phyloP scores from a whole-genome alignment of 2,888 invertebrate genomes.

The Chrysina gloriosa region DNA sequence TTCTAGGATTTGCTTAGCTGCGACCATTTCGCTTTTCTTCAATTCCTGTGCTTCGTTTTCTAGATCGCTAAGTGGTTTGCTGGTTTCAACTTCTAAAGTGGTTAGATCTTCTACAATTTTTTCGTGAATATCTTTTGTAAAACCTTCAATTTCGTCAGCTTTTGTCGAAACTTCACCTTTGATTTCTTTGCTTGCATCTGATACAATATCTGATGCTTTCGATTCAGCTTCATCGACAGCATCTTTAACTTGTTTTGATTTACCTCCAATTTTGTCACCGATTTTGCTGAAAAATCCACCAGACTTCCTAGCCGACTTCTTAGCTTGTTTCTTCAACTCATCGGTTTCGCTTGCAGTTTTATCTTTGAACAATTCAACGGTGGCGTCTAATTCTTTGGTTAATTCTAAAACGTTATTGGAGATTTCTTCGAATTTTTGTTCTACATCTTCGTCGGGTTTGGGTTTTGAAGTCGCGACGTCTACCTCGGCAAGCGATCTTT shows the following conservation, averaged over 20 bases:
- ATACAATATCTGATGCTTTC: neutral
- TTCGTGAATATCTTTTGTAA: slow-evolving; percentile 48
- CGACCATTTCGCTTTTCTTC: neutral
- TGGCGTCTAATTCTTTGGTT: slow-evolving; percentile 40
- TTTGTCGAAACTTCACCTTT: slow-evolving; percentile 4
- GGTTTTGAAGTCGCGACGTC: neutral
- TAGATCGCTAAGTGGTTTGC: neutral
- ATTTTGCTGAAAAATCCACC: slow-evolving; percentile 46
- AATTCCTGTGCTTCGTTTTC: neutral
- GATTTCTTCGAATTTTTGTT: slow-evolving; percentile 28
- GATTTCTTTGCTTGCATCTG: neutral
- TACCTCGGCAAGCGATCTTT: slow-evolving; percentile 1
- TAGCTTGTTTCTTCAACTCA: slow-evolving; percentile 32
- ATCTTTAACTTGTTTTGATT: slow-evolving; percentile 40
- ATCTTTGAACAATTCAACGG: slow-evolving; percentile 28
- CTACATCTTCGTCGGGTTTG: slow-evolving; percentile 2
- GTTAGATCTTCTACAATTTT: slow-evolving; percentile 45
- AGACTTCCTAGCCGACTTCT: slow-evolving; percentile 44
- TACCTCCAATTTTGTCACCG: slow-evolving; percentile 45
- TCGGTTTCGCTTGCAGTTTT: slow-evolving; percentile 38
- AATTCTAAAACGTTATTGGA: slow-evolving; percentile 28
- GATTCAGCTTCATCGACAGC: slow-evolving; percentile 20
- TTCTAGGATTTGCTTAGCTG: neutral
- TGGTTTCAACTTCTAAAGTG: slow-evolving; percentile 4
- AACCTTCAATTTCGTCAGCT: slow-evolving; percentile 42